Base-by-base conservation (phyloP, 2,797 vertebrate species). In the Danio tinwini region DNA sequence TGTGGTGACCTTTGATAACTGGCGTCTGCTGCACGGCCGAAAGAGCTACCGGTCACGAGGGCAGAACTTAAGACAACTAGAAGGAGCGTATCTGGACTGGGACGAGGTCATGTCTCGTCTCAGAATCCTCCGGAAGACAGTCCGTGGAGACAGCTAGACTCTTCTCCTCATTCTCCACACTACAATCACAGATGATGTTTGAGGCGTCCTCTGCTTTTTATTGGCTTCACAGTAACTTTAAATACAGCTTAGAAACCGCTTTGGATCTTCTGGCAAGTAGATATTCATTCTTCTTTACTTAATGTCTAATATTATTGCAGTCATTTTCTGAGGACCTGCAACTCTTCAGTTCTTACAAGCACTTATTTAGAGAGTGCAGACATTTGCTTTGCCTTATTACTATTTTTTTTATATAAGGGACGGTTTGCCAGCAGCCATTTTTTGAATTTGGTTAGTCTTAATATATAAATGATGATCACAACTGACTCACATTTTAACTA, bases 81-180 rank as follows among this genome's bases (percentile, higher is more conserved):
- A 99, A 85, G 98, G 97, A 0, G 96, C 95, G 19, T 99, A 98
- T 49, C 93, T 96, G 50, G 96, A 98, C 88, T 99, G 98, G 98
- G 97, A 98, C 1, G 95, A 97, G 53, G 95, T 97, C 62, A 95
- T 98, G 96, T 98, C 97, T 4, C 94, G 96, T 76, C 93, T 99
- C 52, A 91, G 93, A 74, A 87, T 95, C 29, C 93, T 99, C 64
- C 93, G 86, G 74, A 91, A 76, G 74, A 90, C 63, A 0, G 62
- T 96, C 13, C 78, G 91, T 0, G 76, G 82, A 0, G 86, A 84
- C 45, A 69, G 65, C 1, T 93, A 91, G 50, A 68, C 59, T 7
- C 7, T n/a, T 9, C 5, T 52, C 63, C 45, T 40, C 29, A 29
- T 29, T 29, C 29, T 29, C 39, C 21, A 50, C 29, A 76, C 72